A percentile compares a stretch with the other conserved stretches of the same genome.
Conservation (phyloP, 1,140 invertebrate species). For the Apis florea region DNA sequence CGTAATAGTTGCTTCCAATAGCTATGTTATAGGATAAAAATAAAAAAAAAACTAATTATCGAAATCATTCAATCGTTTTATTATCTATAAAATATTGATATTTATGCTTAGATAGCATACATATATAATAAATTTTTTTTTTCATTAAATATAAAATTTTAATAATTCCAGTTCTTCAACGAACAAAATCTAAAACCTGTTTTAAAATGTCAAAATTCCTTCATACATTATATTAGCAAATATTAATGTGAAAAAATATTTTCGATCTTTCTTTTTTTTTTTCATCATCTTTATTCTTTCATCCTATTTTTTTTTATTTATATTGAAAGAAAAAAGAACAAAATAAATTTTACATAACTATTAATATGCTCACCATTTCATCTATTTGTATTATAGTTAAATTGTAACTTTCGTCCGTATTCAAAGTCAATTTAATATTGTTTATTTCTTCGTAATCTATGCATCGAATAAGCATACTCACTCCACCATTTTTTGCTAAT, state of each 20-base stretch:
- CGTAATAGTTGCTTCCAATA: conserved; percentile 82
- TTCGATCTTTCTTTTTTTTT: neutral
- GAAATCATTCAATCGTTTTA: neutral
- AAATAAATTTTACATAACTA: neutral
- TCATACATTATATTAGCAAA: neutral
- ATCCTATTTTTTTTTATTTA: neutral
- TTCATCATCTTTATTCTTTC: neutral
- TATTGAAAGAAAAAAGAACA: neutral
- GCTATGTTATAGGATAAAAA: neutral
- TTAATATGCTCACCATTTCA: conserved; percentile 74
- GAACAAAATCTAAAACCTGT: neutral
- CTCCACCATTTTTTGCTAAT: conserved; percentile 59
- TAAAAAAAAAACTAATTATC: neutral
- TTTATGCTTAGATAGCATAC: too few relatives aligned
- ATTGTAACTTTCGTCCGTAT: conserved; percentile 86
- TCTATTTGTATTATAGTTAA: conserved; percentile 76
- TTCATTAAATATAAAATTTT: neutral
- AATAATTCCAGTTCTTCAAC: neutral
- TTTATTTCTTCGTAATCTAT: conserved; percentile 45
- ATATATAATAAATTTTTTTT: neutral
- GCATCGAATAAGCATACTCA: conserved; percentile 71
- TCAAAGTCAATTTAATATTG: conserved; percentile 77
- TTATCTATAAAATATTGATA: too few relatives aligned
- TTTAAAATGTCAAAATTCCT: neutral
- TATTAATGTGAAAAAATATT: neutral